phyloP scores from a whole-genome alignment of 2,113 vertebrate genomes.

The Urocitellus parryii region DNA sequence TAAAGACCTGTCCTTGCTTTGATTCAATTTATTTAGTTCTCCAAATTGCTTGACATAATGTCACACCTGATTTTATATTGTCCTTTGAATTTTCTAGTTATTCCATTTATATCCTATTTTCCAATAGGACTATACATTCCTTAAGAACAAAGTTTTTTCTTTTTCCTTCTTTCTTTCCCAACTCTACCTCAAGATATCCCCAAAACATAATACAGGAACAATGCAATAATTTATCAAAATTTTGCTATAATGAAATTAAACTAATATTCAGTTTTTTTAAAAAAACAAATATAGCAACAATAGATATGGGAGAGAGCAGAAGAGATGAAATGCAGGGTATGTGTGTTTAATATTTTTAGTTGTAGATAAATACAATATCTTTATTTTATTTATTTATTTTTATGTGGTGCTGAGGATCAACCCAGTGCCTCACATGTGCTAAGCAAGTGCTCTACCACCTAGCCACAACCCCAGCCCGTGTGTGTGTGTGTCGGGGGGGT shows the following conservation, averaged over 20 bases:
- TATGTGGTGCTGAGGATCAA: too few relatives aligned
- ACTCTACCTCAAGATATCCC: background rate
- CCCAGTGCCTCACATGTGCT: too few relatives aligned
- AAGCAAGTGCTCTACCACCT: too few relatives aligned
- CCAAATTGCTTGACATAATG: background rate
- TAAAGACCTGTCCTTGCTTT: background rate
- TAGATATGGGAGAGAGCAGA: background rate
- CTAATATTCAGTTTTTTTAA: constrained; percentile 20
- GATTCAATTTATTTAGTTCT: constrained; percentile 18
- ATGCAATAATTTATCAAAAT: constrained; percentile 2
- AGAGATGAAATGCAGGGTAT: constrained; percentile 7
- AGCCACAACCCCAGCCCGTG: too few relatives aligned
- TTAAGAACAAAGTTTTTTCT: background rate
- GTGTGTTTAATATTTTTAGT: too few relatives aligned
- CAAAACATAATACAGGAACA: constrained; percentile 38
- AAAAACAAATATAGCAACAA: constrained; percentile 22
- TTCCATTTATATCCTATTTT: constrained; percentile 48
- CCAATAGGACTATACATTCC: background rate
- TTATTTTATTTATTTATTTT: too few relatives aligned
- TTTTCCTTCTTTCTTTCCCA: too few relatives aligned
- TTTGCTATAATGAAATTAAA: constrained; percentile 25
- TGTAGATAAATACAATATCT: too few relatives aligned
- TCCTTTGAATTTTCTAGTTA: constrained; percentile 31
- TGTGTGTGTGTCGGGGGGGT: background rate
- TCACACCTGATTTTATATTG: background rate